Conservation (phyloP, 2,888 invertebrate genomes). For the Eupeodes latifasciatus region DNA sequence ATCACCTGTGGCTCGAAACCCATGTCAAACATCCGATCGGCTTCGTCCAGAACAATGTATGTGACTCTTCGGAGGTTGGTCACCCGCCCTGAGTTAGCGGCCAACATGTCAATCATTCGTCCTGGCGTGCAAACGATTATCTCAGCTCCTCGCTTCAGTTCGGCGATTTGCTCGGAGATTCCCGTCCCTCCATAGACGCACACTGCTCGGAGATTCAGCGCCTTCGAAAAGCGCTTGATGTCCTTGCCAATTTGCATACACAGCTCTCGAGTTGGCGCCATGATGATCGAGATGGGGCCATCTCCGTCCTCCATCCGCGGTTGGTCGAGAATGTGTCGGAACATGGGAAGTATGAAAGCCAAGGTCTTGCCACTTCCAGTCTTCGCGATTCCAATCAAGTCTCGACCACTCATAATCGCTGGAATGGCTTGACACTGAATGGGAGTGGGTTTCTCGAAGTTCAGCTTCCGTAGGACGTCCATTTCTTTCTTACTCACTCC, state of each 20-base stretch:
- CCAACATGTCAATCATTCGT: conserved; percentile 99
- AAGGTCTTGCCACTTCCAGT: conserved; percentile 99
- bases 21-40: conserved; percentile 99
- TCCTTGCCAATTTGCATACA: conserved; percentile 99
- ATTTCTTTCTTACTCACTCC: conserved; percentile 98
- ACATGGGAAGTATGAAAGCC: conserved; percentile 99
- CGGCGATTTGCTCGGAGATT: conserved; percentile 95
- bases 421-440: conserved; percentile 99
- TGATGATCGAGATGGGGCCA: conserved; percentile 97
- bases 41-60: conserved; percentile 98
- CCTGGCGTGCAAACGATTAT: conserved; percentile 99
- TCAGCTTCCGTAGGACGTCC: conserved; percentile 94
- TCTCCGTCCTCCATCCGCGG: conserved; percentile 97
- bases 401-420: conserved; percentile 97
- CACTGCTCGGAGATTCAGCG: conserved; percentile 93
- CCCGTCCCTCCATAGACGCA: conserved; percentile 99
- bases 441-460: conserved; percentile 98
- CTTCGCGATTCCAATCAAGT: conserved; percentile 99
- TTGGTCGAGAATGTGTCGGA: conserved; percentile 97
- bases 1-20: conserved; percentile 94
- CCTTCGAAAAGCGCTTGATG: conserved; percentile 96
- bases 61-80: conserved; percentile 98
- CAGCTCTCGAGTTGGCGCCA: conserved; percentile 98
- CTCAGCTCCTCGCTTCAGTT: conserved; percentile 97
- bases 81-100: conserved; percentile 98